phyloP scores from a whole-genome alignment of 2,797 vertebrate species.

The Florisuga fusca region DNA sequence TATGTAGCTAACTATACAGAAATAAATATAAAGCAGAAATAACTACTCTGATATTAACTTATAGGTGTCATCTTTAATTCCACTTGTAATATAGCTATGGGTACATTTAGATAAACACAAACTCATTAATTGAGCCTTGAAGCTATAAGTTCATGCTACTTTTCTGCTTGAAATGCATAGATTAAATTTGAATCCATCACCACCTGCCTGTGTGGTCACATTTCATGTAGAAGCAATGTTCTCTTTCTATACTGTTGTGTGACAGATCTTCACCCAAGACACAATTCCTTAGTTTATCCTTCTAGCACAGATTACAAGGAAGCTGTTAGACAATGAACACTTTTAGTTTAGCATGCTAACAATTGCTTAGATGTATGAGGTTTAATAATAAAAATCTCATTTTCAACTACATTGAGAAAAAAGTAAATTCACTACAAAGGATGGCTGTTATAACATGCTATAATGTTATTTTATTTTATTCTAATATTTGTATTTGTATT shows the following conservation, averaged over 20 bases:
- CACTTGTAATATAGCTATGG: background rate
- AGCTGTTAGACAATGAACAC: background rate
- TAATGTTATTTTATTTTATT: background rate
- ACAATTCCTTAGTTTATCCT: background rate
- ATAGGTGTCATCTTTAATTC: background rate
- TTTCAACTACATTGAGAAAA: background rate
- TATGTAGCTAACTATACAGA: fast-evolving
- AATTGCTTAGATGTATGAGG: background rate
- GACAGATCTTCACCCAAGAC: background rate
- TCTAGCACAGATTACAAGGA: background rate
- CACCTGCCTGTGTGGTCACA: background rate
- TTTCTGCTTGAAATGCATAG: background rate
- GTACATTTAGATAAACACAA: background rate
- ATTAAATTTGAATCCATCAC: background rate
- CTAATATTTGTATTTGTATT: background rate
- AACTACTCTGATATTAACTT: background rate
- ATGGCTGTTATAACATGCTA: background rate
- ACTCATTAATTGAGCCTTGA: background rate
- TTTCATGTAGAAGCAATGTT: background rate
- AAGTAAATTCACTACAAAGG: background rate
- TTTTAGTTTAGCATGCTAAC: background rate
- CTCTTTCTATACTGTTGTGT: background rate
- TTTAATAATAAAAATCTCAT: background rate
- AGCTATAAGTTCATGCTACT: background rate
- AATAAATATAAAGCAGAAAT: background rate